Base-by-base conservation (phyloP, 2,113 vertebrate species). In the Tauraco erythrolophus region DNA sequence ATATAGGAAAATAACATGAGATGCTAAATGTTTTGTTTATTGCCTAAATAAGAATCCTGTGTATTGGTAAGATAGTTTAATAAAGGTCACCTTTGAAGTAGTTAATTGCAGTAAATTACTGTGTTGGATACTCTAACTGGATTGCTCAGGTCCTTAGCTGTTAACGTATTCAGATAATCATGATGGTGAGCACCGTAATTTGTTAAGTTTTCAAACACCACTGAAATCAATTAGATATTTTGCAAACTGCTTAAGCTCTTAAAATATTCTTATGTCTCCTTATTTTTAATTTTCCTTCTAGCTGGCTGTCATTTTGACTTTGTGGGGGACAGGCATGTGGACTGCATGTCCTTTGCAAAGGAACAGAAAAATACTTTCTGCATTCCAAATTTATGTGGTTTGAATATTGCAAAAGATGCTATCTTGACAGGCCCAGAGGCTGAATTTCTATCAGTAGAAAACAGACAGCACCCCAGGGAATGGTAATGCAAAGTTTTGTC, bases 51-150 rank as follows among this genome's bases (percentile, higher is more conserved):
- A 79, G 46, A 80, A 53, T 68, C 8, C 24, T 41, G 9, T 62
- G 18, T 87, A 31, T 92, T 88, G 92, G 33, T 89, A 69, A 91
- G 85, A 56, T 45, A 41, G 51, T 71, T 94, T 91, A 83, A 84
- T 92, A 89, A 98, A 95, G 89, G 86, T 96, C 96, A 84, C 75
- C 76, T 93, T 82, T 94, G 95, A 94, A 97, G 71, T 86, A 95
- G 70, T 88, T 98, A 94, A 95, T 91, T 88, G 50, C 68, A 91
- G 35, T 85, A 91, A 88, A 95, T 95, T 96, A 79, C 70, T 77
- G 31, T 48, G 39, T 88, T 81, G 93, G 84, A 79, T 92, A 91
- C 51, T 95, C 35, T 95, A 92, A 82, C 80, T 93, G 86, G 56
- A 90, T 94, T 95, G 84, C 56, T 68, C 43, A 23, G 88, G 65